Evolutionary conservation across 2,888 invertebrate species (phyloP), one percentile per base, ranked within the genome.

Genomic region (Ametastegia equiseti): DNA sequence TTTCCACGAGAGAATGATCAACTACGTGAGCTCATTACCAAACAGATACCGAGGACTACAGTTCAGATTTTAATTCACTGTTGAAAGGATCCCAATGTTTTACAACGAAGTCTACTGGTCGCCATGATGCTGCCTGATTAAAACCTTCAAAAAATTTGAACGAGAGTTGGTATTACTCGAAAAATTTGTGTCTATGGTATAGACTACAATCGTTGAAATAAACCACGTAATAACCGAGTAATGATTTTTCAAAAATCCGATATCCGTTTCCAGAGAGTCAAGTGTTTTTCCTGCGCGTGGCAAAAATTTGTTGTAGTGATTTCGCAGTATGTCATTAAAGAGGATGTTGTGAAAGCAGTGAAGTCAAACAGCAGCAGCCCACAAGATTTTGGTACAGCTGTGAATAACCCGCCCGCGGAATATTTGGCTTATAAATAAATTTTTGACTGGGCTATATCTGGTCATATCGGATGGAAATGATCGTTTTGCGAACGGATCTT

Each of bases 21-120:
- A 67, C 36, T 67, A 67, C 67, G 67, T 67, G 67, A 67, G 67
- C 39, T 67, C 67, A 67, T 67, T 67, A 42, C 39, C 36, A 39
- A 67, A 5, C 67, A 67, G 67, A 67, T 67, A n/a, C n/a, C n/a
- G n/a, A n/a, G n/a, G n/a, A n/a, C 67, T 23, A 39, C 23, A 23
- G 36, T 36, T 27, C 19, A 19, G 67, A 67, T 67, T 67, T 67
- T 23, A n/a, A 11, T n/a, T 54, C n/a, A 1, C 33, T 13, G 63
- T 30, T 65, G 15, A n/a, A 23, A 27, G 11, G 13, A 57, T 23
- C 30, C 54, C 42, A 54, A n/a, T n/a, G n/a, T n/a, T n/a, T n/a
- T n/a, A n/a, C n/a, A n/a, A n/a, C n/a, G n/a, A n/a, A n/a, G n/a
- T 23, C 19, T 23, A 2, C 23, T 54, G 1, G 23, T 54, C 54